These are phyloP conservation scores for Chaetodon trifascialis DNA, from an alignment of 2,113 vertebrate species.

Conservation along the genomic window DNA sequence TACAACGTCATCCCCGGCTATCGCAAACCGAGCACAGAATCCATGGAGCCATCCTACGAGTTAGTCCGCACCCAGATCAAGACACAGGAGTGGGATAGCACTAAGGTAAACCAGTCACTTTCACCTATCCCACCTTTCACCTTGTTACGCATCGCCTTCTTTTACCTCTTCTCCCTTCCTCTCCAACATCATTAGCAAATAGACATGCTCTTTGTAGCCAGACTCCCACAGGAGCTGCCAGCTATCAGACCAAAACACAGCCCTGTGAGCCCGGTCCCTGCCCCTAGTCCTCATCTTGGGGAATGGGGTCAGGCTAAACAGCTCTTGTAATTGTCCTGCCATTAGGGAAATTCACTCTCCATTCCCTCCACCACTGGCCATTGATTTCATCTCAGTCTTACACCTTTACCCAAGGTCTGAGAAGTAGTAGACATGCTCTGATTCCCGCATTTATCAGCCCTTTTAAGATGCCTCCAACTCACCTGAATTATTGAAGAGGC, in stretches of 20 bases:
- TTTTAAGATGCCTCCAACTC: conserved; percentile 80
- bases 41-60: conserved; percentile 96
- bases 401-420: conserved; percentile 75
- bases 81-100: conserved; percentile 98
- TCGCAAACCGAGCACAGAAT: conserved; percentile 90
- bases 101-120: conserved; percentile 87
- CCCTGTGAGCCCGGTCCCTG: conserved; percentile 64
- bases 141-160: conserved; percentile 22
- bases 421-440: conserved; percentile 75
- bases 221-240: conserved; percentile 58
- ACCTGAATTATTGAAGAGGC: conserved; percentile 86
- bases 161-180: conserved; percentile 1
- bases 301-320: conserved; percentile 82
- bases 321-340: conserved; percentile 85
- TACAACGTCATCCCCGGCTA: conserved; percentile 98
- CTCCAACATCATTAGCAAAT: conserved; percentile 57
- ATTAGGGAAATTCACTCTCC: conserved; percentile 86
- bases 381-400: conserved; percentile 85
- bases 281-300: conserved; percentile 69
- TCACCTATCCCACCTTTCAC: conserved; percentile 35
- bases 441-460: conserved; percentile 78
- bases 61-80: conserved; percentile 94
- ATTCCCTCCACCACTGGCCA: conserved; percentile 77
- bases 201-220: conserved; percentile 53
- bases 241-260: conserved; percentile 72